Percentiles rank a stretch among this genome's conserved stretches.
Evolutionary conservation across 1,140 invertebrate species (phyloP).

Genomic region (Bombus polaris): DNA sequence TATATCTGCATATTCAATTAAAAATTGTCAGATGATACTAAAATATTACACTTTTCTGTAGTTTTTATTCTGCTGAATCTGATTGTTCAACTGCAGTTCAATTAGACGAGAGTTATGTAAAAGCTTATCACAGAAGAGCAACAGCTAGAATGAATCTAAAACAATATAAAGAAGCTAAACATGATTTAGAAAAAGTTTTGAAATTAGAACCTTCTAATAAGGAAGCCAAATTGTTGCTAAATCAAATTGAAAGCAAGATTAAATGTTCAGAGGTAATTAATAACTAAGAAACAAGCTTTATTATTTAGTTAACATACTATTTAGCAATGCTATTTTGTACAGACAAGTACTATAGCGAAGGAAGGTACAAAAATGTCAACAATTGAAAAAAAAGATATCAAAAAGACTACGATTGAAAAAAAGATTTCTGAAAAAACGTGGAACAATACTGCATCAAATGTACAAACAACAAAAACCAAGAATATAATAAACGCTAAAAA

Average conservation of each 20-base stretch:
- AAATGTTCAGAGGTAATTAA: constrained; percentile 74
- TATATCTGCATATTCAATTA: constrained; percentile 2
- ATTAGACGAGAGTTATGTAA: constrained; percentile 90
- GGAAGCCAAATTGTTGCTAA: constrained; percentile 84
- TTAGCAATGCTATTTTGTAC: constrained; percentile 36
- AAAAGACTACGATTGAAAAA: constrained; percentile 56
- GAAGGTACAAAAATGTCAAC: background rate
- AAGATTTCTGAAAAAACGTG: constrained; percentile 63
- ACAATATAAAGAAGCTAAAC: constrained; percentile 85
- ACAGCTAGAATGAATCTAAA: constrained; percentile 86
- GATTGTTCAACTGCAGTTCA: constrained; percentile 89
- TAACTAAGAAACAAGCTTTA: constrained; percentile 9
- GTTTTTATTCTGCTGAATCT: constrained; percentile 88
- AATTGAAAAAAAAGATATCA: background rate
- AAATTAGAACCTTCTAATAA: constrained; percentile 89
- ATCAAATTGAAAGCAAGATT: constrained; percentile 84
- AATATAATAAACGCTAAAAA: background rate
- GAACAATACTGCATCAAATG: constrained; percentile 15
- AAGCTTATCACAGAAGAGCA: constrained; percentile 90
- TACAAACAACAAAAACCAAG: constrained; percentile 29
- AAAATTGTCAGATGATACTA: constrained; percentile 2
- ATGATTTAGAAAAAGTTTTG: constrained; percentile 87
- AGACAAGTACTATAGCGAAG: constrained; percentile 51
- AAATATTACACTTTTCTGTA: constrained; percentile 72
- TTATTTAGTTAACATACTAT: constrained; percentile 9